phyloP scores from a whole-genome alignment of 1,140 invertebrate species.

The Caenorhabditis brenneri region DNA sequence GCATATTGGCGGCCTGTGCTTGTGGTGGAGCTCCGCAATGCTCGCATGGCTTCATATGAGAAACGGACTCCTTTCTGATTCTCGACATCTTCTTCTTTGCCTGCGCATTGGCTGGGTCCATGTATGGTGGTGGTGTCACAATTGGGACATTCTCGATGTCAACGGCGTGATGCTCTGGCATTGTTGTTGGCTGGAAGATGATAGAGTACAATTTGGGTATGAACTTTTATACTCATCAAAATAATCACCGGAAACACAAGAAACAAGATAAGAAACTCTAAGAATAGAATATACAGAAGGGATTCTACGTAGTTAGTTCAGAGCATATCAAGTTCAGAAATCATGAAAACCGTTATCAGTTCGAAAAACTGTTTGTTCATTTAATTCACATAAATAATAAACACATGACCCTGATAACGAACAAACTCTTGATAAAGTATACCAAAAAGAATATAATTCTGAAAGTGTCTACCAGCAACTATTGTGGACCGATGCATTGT shows the following conservation, averaged over 20 bases:
- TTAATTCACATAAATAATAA: neutral
- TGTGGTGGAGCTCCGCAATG: constrained; percentile 30
- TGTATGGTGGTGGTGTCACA: constrained; percentile 45
- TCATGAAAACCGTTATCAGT: neutral
- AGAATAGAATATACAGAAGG: neutral
- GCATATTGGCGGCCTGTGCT: neutral
- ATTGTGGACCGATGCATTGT: neutral
- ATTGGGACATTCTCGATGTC: constrained; percentile 35
- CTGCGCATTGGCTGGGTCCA: constrained; percentile 49
- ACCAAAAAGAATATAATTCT: neutral
- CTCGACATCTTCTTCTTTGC: constrained; percentile 40
- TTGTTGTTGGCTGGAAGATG: neutral
- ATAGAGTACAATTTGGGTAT: neutral
- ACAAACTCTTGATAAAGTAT: neutral
- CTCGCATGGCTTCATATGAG: constrained; percentile 25
- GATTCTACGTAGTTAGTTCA: neutral
- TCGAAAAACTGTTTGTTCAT: neutral
- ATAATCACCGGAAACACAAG: neutral
- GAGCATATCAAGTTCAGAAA: neutral
- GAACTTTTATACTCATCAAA: neutral
- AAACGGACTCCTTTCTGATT: neutral
- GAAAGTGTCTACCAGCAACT: neutral
- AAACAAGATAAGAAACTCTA: neutral
- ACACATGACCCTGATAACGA: neutral
- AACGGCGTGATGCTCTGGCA: constrained; percentile 34